A percentile compares a stretch with the other conserved stretches of the same genome.
These are phyloP conservation scores for Vimba vimba DNA, from an alignment of 2,113 vertebrate genomes.

Conservation along the genomic window DNA sequence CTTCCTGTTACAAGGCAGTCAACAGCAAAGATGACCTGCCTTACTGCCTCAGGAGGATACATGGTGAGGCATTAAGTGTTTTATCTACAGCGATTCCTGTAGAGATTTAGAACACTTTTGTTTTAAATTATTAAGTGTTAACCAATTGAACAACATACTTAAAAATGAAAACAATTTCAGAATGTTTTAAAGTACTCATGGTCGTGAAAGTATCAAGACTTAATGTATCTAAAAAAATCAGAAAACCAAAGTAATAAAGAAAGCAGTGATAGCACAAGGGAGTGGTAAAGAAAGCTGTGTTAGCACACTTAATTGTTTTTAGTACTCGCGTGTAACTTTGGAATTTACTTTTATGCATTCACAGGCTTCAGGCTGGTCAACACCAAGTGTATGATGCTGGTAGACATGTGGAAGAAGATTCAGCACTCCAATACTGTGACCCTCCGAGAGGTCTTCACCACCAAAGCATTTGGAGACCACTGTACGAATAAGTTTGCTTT, in stretches of 20 bases:
- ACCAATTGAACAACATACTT: not conserved
- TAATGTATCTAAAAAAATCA: too few species aligned
- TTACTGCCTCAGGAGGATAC: constrained; percentile 98
- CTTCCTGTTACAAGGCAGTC: constrained; percentile 98
- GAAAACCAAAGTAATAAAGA: too few species aligned
- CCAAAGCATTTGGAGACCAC: constrained; percentile 97
- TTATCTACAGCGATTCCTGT: not conserved
- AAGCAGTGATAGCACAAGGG: too few species aligned
- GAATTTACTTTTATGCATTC: constrained; percentile 45
- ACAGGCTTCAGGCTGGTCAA: constrained; percentile 97
- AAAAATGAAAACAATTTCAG: not conserved
- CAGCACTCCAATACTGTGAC: constrained; percentile 97
- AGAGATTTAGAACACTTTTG: not conserved
- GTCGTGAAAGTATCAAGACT: too few species aligned
- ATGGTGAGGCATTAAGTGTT: constrained; percentile 79
- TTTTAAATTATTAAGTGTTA: not conserved
- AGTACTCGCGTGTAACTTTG: not conserved
- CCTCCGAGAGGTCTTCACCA: constrained; percentile 97
- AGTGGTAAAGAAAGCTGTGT: too few species aligned
- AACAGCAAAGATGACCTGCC: constrained; percentile 98
- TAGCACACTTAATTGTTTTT: too few species aligned
- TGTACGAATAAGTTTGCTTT: constrained; percentile 77
- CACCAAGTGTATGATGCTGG: constrained; percentile 98
- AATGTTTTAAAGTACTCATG: not conserved
- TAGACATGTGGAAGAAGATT: constrained; percentile 99